Conservation (phyloP, 2,113 vertebrate species). For the Takifugu flavidus region DNA sequence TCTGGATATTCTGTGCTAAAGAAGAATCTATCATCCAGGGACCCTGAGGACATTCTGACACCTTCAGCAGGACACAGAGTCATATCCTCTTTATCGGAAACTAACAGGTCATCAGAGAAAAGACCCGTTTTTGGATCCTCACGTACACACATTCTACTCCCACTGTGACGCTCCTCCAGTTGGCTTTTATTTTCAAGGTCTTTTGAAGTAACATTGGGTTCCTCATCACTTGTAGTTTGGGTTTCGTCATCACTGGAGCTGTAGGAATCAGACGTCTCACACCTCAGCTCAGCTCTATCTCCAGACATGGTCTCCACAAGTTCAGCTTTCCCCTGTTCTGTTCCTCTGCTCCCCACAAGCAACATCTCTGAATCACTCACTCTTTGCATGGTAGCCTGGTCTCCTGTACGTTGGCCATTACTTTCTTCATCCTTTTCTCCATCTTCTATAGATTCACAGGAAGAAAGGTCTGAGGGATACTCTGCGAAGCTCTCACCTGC, state of each 20-base stretch:
- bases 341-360: slow-evolving; percentile 32
- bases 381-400: neutral
- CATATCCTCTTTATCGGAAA: slow-evolving; percentile 16
- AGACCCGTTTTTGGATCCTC: no score
- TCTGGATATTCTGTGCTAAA: slow-evolving; percentile 20
- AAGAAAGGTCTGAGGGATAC: slow-evolving; percentile 70
- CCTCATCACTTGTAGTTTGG: neutral
- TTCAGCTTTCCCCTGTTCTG: slow-evolving; percentile 15
- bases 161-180: neutral
- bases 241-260: slow-evolving; percentile 45
- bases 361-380: neutral
- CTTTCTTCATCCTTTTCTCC: slow-evolving; percentile 14
- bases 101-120: neutral
- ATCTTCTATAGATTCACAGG: slow-evolving; percentile 53
- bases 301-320: neutral
- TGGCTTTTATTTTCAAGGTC: slow-evolving; percentile 10
- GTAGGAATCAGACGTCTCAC: slow-evolving; percentile 22
- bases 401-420: neutral
- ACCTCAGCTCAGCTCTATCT: neutral
- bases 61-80: slow-evolving; percentile 14
- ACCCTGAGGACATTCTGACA: slow-evolving; percentile 14
- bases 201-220: neutral
- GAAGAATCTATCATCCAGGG: slow-evolving; percentile 56
- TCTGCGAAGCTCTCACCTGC: slow-evolving; percentile 72
- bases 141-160: neutral